These are phyloP conservation scores for Sinocyclocheilus maitianheensis DNA, from an alignment of 2,113 vertebrate genomes.

Conservation along the genomic window DNA sequence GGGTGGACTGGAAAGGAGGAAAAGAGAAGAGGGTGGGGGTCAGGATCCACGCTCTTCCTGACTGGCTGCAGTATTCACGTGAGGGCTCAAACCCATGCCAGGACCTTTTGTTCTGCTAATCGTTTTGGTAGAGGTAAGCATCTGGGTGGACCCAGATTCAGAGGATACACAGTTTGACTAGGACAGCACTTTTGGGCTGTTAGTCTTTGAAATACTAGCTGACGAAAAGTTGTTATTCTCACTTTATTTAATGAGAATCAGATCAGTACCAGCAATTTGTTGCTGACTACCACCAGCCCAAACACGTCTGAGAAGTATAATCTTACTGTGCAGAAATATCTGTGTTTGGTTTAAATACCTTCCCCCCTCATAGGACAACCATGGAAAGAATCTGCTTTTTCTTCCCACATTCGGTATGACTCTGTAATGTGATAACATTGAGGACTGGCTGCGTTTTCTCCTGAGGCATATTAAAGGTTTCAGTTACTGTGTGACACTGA, in stretches of 20 bases:
- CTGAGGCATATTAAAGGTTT: constrained; percentile 45
- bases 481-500: constrained; percentile 63
- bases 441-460: constrained; percentile 45
- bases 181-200: constrained; percentile 15
- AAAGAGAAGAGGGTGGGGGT: constrained; percentile 4
- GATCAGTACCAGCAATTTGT: constrained; percentile 51
- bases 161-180: constrained; percentile 36
- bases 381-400: constrained; percentile 25
- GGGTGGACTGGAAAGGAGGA: constrained; percentile 23
- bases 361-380: constrained; percentile 8
- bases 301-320: constrained; percentile 53
- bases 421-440: constrained; percentile 66
- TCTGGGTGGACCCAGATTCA: constrained; percentile 35
- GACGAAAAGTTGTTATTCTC: neutral
- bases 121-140: constrained; percentile 2
- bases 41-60: constrained; percentile 58
- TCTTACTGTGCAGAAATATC: constrained; percentile 61
- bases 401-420: constrained; percentile 47
- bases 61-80: constrained; percentile 62
- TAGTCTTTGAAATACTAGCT: constrained; percentile 20
- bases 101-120: constrained; percentile 59
- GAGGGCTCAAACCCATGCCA: constrained; percentile 43
- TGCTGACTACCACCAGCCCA: constrained; percentile 39
- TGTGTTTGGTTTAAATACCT: constrained; percentile 4
- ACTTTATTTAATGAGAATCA: constrained; percentile 41